Percentiles rank a stretch among this genome's conserved stretches.
phyloP scores from a whole-genome alignment of 2,113 vertebrate species.

The Burhinus bistriatus region DNA sequence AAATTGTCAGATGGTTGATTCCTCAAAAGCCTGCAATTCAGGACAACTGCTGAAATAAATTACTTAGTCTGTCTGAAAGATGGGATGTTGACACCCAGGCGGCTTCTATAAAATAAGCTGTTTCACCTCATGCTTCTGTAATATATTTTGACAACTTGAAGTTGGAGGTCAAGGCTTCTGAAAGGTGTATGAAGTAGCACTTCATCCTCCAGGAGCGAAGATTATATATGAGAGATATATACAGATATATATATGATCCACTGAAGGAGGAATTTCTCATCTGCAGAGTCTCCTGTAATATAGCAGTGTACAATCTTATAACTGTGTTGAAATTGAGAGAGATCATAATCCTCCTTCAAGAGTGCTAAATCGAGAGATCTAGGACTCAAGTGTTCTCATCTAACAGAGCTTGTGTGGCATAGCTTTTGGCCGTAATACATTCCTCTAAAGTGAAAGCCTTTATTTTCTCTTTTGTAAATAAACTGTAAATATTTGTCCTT shows the following conservation, averaged over 20 bases:
- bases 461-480: neutral
- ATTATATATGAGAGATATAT: neutral
- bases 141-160: neutral
- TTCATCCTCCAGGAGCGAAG: neutral
- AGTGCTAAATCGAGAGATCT: neutral
- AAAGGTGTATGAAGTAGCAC: neutral
- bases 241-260: neutral
- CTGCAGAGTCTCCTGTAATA: neutral
- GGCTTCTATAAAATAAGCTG: neutral
- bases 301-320: neutral
- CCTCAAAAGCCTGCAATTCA: neutral
- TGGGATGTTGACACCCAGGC: neutral
- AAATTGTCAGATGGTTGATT: neutral
- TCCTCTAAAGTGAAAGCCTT: neutral
- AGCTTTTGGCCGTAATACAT: neutral
- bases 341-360: neutral
- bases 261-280: neutral
- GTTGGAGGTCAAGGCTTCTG: neutral
- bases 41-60: neutral
- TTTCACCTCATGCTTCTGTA: neutral
- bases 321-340: neutral
- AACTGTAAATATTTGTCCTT: neutral
- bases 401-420: neutral
- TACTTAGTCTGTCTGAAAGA: neutral
- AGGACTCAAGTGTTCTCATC: neutral